These are phyloP conservation scores for Drosophila pseudoananassae DNA, from an alignment of 1,140 invertebrate species.

Conservation along the genomic window DNA sequence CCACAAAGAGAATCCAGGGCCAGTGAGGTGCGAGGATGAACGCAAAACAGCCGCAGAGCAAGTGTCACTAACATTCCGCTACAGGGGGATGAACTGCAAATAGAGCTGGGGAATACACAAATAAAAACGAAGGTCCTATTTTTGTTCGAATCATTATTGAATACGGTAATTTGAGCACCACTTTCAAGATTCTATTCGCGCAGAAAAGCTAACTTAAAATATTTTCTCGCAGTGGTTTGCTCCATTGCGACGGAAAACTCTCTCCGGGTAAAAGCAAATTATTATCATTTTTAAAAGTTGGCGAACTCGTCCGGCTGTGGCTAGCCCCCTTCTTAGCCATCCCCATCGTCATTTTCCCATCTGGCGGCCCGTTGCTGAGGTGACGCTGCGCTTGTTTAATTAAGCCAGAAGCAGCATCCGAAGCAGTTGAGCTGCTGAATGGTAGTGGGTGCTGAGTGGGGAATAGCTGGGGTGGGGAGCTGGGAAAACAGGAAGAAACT, in stretches of 20 bases:
- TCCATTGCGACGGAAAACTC: conserved; percentile 16
- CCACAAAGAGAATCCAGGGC: conserved; percentile 6
- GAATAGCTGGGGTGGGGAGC: not conserved
- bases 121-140: not conserved
- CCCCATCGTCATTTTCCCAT: conserved; percentile 8
- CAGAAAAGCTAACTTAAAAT: too few relatives aligned
- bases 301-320: conserved; percentile 41
- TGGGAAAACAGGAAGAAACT: conserved; percentile 10
- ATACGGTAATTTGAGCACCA: too few relatives aligned
- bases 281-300: conserved; percentile 79
- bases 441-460: conserved; percentile 14
- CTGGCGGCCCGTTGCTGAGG: conserved; percentile 57
- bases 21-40: conserved; percentile 11
- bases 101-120: conserved; percentile 24
- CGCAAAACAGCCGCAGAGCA: conserved; percentile 59
- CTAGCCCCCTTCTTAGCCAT: conserved; percentile 1
- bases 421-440: conserved; percentile 15
- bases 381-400: conserved; percentile 76
- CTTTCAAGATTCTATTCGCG: too few relatives aligned
- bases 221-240: conserved; percentile 12
- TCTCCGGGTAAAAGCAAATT: conserved; percentile 56
- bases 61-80: conserved; percentile 57
- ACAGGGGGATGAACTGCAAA: conserved; percentile 35
- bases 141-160: too few relatives aligned
- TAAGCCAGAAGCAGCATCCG: conserved; percentile 58